These are phyloP conservation scores for Nibea coibor DNA, from an alignment of 2,113 vertebrate species.

Conservation along the genomic window DNA sequence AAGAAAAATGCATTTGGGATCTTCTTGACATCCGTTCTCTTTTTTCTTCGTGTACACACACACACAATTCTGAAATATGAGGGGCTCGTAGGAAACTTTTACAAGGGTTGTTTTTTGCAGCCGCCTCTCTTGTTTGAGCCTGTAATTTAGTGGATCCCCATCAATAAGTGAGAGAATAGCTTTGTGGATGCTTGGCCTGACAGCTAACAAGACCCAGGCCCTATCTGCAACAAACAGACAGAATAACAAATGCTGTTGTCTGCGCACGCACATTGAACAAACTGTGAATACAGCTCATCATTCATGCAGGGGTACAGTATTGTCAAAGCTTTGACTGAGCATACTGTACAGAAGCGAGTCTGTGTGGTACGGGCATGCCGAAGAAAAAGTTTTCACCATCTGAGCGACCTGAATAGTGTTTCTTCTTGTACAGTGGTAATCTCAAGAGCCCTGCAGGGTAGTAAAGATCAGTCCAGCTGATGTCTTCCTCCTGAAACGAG, in stretches of 20 bases:
- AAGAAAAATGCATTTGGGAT: slow-evolving; percentile 79
- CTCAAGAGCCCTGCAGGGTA: slow-evolving; percentile 84
- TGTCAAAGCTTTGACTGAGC: slow-evolving; percentile 54
- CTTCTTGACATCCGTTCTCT: slow-evolving; percentile 71
- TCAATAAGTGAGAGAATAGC: slow-evolving; percentile 82
- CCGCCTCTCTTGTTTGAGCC: slow-evolving; percentile 71
- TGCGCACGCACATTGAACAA: slow-evolving; percentile 64
- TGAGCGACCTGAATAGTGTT: slow-evolving; percentile 67
- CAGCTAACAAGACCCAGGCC: slow-evolving; percentile 78
- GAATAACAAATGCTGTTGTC: slow-evolving; percentile 75
- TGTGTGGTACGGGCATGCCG: slow-evolving; percentile 37
- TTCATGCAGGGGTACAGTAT: slow-evolving; percentile 63
- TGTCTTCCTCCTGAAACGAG: slow-evolving; percentile 89
- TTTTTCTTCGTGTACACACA: slow-evolving; percentile 60
- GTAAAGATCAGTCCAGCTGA: slow-evolving; percentile 88
- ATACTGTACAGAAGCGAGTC: slow-evolving; percentile 40
- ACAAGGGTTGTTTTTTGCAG: slow-evolving; percentile 65
- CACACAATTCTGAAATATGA: slow-evolving; percentile 69
- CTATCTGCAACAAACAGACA: slow-evolving; percentile 80
- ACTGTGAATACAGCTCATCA: slow-evolving; percentile 70
- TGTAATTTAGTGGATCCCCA: slow-evolving; percentile 80
- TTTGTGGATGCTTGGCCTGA: slow-evolving; percentile 78
- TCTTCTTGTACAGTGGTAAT: slow-evolving; percentile 86
- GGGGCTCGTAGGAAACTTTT: slow-evolving; percentile 74
- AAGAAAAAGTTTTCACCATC: slow-evolving; percentile 58